These are phyloP conservation scores for Machimus atricapillus DNA, from an alignment of 2,888 invertebrate species.

Conservation along the genomic window DNA sequence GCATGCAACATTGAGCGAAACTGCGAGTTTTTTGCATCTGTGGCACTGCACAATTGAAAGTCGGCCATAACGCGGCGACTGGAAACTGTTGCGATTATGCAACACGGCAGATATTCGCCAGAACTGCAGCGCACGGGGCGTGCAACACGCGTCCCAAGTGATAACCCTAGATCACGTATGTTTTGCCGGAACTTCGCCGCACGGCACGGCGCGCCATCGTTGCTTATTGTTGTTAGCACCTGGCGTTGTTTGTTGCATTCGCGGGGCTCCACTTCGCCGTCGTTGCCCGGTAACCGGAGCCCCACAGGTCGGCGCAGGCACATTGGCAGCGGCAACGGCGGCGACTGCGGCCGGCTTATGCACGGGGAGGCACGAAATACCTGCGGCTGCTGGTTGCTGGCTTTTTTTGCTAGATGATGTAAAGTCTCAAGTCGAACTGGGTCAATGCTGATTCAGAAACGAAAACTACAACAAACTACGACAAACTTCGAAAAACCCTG, in stretches of 20 bases:
- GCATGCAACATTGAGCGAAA: not conserved
- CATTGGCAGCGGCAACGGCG: not conserved
- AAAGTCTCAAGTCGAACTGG: not conserved
- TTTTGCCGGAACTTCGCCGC: not conserved
- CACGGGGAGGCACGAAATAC: not conserved
- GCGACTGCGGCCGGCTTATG: not conserved
- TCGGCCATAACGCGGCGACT: not conserved
- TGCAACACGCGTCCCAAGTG: not conserved
- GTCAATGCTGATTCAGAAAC: not conserved
- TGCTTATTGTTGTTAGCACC: not conserved
- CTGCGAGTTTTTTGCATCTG: not conserved
- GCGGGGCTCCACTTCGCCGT: not conserved
- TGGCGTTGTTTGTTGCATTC: not conserved
- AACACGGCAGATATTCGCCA: not conserved
- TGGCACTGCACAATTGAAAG: not conserved
- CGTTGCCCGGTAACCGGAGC: not conserved
- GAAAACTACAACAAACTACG: not conserved
- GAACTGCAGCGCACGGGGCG: not conserved
- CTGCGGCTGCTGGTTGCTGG: not conserved
- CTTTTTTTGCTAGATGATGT: not conserved
- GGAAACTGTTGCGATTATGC: not conserved
- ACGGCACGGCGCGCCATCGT: not conserved
- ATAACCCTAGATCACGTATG: not conserved
- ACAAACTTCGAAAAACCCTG: not conserved
- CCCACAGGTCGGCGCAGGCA: not conserved